These are phyloP conservation scores for Drosophila anomalipes DNA, from an alignment of 2,888 invertebrate genomes.

Conservation along the genomic window DNA sequence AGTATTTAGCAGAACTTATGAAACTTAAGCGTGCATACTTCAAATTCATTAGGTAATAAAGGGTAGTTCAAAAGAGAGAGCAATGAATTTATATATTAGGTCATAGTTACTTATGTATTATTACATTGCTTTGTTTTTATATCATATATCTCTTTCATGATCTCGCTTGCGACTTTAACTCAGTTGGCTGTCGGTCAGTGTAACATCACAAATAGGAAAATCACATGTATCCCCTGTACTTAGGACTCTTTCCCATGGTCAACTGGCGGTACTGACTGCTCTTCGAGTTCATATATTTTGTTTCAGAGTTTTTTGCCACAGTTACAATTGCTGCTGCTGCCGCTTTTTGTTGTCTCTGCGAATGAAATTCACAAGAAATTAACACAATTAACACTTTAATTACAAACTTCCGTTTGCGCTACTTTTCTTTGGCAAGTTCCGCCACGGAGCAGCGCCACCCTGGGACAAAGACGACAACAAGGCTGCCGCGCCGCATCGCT, in stretches of 20 bases:
- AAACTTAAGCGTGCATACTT: not conserved
- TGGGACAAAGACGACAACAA: constrained; percentile 40
- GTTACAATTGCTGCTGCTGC: constrained; percentile 2
- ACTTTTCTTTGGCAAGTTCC: constrained; percentile 68
- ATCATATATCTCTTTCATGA: not conserved
- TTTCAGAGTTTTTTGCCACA: constrained; percentile 6
- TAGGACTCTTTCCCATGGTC: not conserved
- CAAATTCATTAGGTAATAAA: not conserved
- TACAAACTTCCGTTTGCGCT: constrained; percentile 76
- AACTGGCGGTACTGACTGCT: not conserved
- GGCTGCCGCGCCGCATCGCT: constrained; percentile 11
- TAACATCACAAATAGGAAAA: not conserved
- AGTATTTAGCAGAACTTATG: not conserved
- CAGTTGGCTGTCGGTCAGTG: not conserved
- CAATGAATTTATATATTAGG: not conserved
- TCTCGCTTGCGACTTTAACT: not conserved
- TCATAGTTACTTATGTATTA: not conserved
- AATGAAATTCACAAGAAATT: constrained; percentile 74
- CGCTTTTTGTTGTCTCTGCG: constrained; percentile 33
- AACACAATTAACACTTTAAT: constrained; percentile 81
- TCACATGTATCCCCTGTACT: not conserved
- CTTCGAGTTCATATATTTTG: constrained; percentile 14
- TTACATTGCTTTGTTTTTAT: not conserved
- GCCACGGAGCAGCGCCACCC: constrained; percentile 34
- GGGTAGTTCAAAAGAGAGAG: not conserved